Conservation (phyloP, 2,113 vertebrate species). For the Cololabis saira region DNA sequence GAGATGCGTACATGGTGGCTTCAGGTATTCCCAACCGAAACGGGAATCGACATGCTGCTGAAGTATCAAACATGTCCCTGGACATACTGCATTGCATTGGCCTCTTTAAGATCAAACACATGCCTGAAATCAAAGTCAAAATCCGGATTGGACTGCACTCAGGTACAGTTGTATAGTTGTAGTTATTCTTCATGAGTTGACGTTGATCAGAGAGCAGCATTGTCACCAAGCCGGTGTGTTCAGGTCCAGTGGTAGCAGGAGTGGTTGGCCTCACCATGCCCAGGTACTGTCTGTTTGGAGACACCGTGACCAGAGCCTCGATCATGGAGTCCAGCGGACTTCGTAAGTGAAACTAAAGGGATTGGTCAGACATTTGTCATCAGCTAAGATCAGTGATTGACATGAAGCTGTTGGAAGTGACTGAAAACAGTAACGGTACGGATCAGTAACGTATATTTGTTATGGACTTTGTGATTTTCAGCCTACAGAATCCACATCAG, state of each 20-base stretch:
- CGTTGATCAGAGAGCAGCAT: neutral
- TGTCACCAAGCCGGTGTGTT: neutral
- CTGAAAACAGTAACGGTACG: no score
- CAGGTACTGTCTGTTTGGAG: slow-evolving; percentile 89
- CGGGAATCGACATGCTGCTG: slow-evolving; percentile 81
- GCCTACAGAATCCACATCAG: slow-evolving; percentile 78
- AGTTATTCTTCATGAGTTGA: neutral
- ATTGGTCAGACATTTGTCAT: neutral
- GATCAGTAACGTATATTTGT: neutral
- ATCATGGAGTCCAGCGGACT: slow-evolving; percentile 72
- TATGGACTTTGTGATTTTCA: slow-evolving; percentile 17
- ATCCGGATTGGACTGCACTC: slow-evolving; percentile 91
- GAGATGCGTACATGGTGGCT: slow-evolving; percentile 90
- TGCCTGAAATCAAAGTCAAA: slow-evolving; percentile 89
- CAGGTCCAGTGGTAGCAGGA: slow-evolving; percentile 86
- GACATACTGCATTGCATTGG: slow-evolving; percentile 88
- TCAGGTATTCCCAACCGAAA: slow-evolving; percentile 89
- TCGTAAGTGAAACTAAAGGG: slow-evolving; percentile 37
- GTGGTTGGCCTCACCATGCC: slow-evolving; percentile 90
- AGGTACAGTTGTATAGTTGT: slow-evolving; percentile 66
- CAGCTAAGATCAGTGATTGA: fast-evolving
- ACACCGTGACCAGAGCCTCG: slow-evolving; percentile 81
- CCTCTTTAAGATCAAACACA: slow-evolving; percentile 89
- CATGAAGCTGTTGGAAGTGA: neutral
- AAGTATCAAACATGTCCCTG: slow-evolving; percentile 89